Evolutionary conservation across 1,140 invertebrate genomes (phyloP), one percentile per base, ranked within the genome.

Genomic region (Trinorchestia longiramus): DNA sequence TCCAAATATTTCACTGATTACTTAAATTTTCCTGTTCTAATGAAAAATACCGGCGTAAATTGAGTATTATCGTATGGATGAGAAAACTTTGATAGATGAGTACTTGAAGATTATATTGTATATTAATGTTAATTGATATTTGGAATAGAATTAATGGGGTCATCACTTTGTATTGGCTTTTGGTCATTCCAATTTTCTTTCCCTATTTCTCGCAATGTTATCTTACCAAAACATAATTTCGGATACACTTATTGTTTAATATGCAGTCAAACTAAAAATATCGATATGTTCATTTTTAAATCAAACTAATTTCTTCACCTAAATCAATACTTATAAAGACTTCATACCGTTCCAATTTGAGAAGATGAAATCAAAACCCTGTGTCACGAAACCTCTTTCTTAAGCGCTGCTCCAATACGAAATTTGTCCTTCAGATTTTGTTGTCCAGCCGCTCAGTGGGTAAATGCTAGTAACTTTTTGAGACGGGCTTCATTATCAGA

Each of bases 401-500:
- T 36, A 77, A 77, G 62, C 62, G 62, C 11, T 1, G 28, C 62
- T 77, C 62, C 15, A 77, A 77, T 11, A 11, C 62, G 28, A 77
- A 77, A 77, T 77, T 77, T 28, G 62, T 11, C 28, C 62, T 28
- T 36, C 8, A 28, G 62, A 77, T 77, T 77, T 77, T 77, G 62
- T 77, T 77, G 62, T 77, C 28, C 28, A 3, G 28, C 62, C 62
- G 62, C 36, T 77, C 62, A 77, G 62, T 77, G 62, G 62, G 62
- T 77, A 77, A 77, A 77, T 23, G 62, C 62, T 77, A 77, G 62
- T 77, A 77, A 77, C 62, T 77, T 90, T 90, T 90, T 43, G 43
- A 90, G 43, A 90, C n/a, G 88, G 41, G 40, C 92, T 94, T 94
- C 92, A 94, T 94, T 94, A 94, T 94, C 44, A 94, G 92, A 94